Conservation (phyloP, 2,888 invertebrate species). For the Agrilus mali region DNA sequence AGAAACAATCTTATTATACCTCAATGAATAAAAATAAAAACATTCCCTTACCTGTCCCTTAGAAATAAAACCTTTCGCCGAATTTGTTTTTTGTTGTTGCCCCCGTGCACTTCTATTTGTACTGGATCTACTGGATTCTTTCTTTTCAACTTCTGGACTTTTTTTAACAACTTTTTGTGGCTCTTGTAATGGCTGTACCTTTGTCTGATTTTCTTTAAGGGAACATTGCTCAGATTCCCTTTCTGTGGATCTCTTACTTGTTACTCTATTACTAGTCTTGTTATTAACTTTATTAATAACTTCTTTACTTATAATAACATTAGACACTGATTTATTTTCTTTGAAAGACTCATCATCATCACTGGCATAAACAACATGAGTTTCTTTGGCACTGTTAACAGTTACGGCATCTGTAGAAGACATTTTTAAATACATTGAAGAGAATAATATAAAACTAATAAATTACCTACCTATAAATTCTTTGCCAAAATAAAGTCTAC, state of each 20-base stretch:
- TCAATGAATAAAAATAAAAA: neutral
- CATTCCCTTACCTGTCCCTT: no score
- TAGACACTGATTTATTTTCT: constrained; percentile 4
- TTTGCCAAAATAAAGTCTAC: constrained; percentile 37
- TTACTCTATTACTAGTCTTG: neutral
- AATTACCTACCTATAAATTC: constrained; percentile 37
- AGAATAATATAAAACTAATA: neutral
- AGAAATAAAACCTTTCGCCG: no score
- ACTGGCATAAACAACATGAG: constrained; percentile 13
- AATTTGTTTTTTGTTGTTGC: no score
- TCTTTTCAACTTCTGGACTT: no score
- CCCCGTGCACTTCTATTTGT: no score
- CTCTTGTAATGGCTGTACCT: neutral
- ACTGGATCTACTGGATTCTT: no score
- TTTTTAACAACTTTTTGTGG: neutral
- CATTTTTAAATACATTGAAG: no score
- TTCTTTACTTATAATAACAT: constrained; percentile 5
- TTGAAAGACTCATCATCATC: constrained; percentile 13
- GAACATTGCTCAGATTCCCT: neutral
- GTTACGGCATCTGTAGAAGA: no score
- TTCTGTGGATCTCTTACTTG: neutral
- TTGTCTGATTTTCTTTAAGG: constrained; percentile 1
- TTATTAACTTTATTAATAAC: constrained; percentile 2
- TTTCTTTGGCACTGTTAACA: constrained; percentile 7
- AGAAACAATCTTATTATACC: neutral